Percentiles rank a stretch among this genome's conserved stretches.
Conservation (phyloP, 2,797 vertebrate species). For the Pantherophis vulpinus region DNA sequence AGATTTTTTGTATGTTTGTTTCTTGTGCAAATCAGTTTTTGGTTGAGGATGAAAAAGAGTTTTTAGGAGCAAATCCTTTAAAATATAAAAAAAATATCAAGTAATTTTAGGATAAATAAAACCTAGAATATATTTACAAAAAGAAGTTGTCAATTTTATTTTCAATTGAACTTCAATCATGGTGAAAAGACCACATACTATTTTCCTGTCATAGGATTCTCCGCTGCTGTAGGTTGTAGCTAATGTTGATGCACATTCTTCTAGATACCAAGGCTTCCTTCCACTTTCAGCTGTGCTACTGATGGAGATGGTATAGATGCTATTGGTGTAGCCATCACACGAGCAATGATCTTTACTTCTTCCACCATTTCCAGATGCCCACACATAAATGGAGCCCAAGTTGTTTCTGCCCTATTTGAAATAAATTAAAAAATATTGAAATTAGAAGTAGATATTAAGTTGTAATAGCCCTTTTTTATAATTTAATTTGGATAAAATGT, state of each 20-base stretch:
- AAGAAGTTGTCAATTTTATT: not conserved
- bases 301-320: constrained; percentile 98
- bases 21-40: not conserved
- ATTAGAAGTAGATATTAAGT: not conserved
- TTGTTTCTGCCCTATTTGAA: constrained; percentile 88
- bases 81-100: not conserved
- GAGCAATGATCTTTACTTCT: constrained; percentile 97
- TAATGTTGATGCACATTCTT: constrained; percentile 94
- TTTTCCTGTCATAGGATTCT: constrained; percentile 97
- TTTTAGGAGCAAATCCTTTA: not conserved
- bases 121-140: not conserved
- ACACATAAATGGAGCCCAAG: constrained; percentile 94
- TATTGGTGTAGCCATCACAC: constrained; percentile 97
- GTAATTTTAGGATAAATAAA: not conserved
- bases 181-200: constrained; percentile 74
- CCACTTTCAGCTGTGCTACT: constrained; percentile 98
- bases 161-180: not conserved
- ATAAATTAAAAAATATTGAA: constrained; percentile 52
- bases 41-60: not conserved
- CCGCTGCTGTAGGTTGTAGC: constrained; percentile 98
- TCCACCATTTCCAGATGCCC: constrained; percentile 97
- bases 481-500: not conserved
- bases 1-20: not conserved
- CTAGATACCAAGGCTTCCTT: constrained; percentile 96
- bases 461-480: not conserved